These are phyloP conservation scores for Myopa tessellatipennis DNA, from an alignment of 2,888 invertebrate species.

Conservation along the genomic window DNA sequence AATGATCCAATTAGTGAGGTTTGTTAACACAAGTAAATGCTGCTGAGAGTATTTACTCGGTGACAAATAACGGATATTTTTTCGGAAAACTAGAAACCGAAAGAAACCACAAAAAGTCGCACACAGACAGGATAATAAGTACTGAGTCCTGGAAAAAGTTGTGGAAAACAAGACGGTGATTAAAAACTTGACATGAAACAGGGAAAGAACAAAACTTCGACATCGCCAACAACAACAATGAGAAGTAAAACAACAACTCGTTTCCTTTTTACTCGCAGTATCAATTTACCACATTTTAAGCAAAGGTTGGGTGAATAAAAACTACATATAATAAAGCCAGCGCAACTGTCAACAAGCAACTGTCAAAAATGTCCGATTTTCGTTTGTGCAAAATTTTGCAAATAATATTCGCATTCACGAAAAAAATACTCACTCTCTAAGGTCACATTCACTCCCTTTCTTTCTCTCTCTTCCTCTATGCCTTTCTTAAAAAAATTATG, in stretches of 20 bases:
- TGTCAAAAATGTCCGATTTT: not conserved
- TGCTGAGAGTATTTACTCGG: not conserved
- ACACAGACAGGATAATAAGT: not conserved
- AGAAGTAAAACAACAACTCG: no score
- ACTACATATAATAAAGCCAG: not conserved
- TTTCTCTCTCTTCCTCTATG: no score
- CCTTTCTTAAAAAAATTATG: no score
- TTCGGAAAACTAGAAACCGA: not conserved
- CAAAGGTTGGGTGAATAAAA: not conserved
- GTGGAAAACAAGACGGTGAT: not conserved
- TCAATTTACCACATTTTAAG: not conserved
- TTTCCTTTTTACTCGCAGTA: not conserved
- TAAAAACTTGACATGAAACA: not conserved
- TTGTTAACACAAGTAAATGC: not conserved
- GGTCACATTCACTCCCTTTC: no score
- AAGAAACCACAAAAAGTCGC: not conserved
- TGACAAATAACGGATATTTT: constrained; percentile 16
- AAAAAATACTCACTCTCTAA: no score
- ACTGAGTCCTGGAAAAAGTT: not conserved
- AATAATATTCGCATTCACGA: no score
- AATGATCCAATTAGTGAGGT: constrained; percentile 33
- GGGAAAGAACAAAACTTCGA: no score
- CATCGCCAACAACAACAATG: no score
- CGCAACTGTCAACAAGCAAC: constrained; percentile 5
- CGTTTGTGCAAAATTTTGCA: no score